These are phyloP conservation scores for Drosophila recens DNA, from an alignment of 2,888 invertebrate species.

Conservation along the genomic window DNA sequence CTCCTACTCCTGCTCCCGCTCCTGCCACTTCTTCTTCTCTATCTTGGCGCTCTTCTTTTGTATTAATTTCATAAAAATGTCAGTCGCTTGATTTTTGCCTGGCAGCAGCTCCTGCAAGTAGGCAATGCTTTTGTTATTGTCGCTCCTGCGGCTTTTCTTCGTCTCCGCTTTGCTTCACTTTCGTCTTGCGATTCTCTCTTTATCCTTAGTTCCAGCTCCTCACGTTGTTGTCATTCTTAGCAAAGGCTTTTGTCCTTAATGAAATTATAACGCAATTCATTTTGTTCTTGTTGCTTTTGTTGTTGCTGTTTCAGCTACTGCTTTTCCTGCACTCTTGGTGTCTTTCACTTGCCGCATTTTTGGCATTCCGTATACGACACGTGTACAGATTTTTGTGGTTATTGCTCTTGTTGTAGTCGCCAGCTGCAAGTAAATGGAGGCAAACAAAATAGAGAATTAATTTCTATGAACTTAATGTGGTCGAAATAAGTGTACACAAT, in stretches of 20 bases:
- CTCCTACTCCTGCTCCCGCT: constrained; percentile 19
- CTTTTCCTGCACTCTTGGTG: constrained; percentile 7
- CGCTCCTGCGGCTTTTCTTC: constrained; percentile 36
- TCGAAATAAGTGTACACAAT: background rate
- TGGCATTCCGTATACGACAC: constrained; percentile 60
- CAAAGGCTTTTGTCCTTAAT: constrained; percentile 78
- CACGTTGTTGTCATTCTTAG: constrained; percentile 42
- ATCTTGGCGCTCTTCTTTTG: constrained; percentile 53
- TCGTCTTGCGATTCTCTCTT: constrained; percentile 1
- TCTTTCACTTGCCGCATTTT: constrained; percentile 34
- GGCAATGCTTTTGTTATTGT: constrained; percentile 70
- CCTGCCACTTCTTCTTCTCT: constrained; percentile 17
- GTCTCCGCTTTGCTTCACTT: constrained; percentile 28
- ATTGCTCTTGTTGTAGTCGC: constrained; percentile 26
- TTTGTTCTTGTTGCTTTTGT: constrained; percentile 29
- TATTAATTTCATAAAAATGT: constrained; percentile 80
- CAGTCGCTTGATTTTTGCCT: constrained; percentile 72
- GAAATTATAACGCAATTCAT: constrained; percentile 80
- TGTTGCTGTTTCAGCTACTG: constrained; percentile 20
- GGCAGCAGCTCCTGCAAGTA: constrained; percentile 63
- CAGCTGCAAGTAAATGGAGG: constrained; percentile 59
- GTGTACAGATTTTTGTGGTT: constrained; percentile 45
- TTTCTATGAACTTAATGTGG: constrained; percentile 1
- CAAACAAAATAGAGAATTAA: constrained; percentile 19
- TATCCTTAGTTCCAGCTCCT: constrained; percentile 17